A percentile compares a stretch with the other conserved stretches of the same genome.
Evolutionary conservation across 2,888 invertebrate genomes (phyloP).

Genomic region (Ptilodon capucinus): DNA sequence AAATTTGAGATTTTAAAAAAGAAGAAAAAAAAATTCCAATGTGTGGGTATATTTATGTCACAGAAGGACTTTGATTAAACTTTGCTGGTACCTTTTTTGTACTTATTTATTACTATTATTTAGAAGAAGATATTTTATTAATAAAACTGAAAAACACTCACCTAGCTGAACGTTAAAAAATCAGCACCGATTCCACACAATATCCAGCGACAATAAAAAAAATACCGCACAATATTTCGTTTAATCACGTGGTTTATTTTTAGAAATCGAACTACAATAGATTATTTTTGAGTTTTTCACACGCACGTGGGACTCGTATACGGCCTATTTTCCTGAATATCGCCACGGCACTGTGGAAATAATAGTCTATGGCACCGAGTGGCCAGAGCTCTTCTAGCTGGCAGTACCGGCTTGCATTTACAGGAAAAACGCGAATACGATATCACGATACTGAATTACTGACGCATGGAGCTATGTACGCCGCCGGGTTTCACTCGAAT

Average conservation of each 20-base stretch:
- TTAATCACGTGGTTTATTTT: conserved; percentile 20
- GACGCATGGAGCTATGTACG: conserved; percentile 38
- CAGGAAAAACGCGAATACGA: conserved; percentile 43
- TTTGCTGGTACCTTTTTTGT: too few species aligned
- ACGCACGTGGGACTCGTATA: conserved; percentile 45
- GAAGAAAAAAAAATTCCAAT: too few species aligned
- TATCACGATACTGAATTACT: conserved; percentile 21
- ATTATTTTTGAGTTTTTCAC: conserved; percentile 53
- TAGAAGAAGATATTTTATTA: too few species aligned
- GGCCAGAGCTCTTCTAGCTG: conserved; percentile 4
- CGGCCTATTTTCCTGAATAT: conserved; percentile 70
- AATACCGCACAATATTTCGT: conserved; percentile 20
- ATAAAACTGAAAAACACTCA: background rate
- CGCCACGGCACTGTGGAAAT: conserved; percentile 60
- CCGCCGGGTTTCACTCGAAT: conserved; percentile 28
- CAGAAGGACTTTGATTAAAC: too few species aligned
- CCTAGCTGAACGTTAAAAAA: conserved; percentile 5
- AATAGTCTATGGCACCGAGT: conserved; percentile 59
- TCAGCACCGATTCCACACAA: conserved; percentile 18
- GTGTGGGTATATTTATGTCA: too few species aligned
- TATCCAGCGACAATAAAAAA: conserved; percentile 16
- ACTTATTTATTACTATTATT: too few species aligned
- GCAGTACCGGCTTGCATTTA: conserved; percentile 30
- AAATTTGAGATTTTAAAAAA: too few species aligned
- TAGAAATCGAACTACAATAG: conserved; percentile 37